Evolutionary conservation across 2,797 vertebrate genomes (phyloP).

Genomic region (Parambassis ranga): DNA sequence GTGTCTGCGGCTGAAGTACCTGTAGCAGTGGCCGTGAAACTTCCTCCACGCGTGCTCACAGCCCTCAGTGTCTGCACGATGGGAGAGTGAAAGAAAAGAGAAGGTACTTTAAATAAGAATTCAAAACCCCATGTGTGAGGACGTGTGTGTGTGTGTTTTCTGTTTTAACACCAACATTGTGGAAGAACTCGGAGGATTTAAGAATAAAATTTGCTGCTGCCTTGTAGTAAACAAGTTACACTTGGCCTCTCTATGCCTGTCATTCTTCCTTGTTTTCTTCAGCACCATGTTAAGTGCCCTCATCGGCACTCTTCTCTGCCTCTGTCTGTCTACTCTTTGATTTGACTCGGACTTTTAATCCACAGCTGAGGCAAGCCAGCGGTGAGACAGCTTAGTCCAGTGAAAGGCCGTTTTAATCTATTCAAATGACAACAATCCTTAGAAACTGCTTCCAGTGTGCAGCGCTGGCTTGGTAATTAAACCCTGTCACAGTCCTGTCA

Average conservation of each 20-base stretch:
- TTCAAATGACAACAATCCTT: slow-evolving; percentile 76
- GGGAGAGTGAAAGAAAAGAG: not conserved
- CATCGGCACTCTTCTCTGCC: slow-evolving; percentile 5
- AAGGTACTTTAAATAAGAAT: slow-evolving; percentile 11
- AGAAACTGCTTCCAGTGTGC: slow-evolving; percentile 69
- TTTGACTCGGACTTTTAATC: slow-evolving; percentile 65
- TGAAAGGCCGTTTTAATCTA: slow-evolving; percentile 74
- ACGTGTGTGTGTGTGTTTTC: not conserved
- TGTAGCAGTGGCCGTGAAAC: slow-evolving; percentile 97
- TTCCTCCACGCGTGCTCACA: slow-evolving; percentile 96
- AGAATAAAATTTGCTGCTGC: not conserved
- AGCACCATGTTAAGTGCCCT: not conserved
- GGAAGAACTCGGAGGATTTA: slow-evolving; percentile 12
- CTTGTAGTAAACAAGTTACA: not conserved
- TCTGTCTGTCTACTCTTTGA: slow-evolving; percentile 28
- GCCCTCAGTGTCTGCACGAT: slow-evolving; percentile 87
- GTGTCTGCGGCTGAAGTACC: slow-evolving; percentile 89
- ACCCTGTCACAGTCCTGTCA: slow-evolving; percentile 77
- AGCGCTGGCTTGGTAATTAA: slow-evolving; percentile 74
- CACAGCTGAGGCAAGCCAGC: slow-evolving; percentile 39
- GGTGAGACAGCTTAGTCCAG: slow-evolving; percentile 69
- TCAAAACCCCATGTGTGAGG: slow-evolving; percentile 18
- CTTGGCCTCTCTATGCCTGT: not conserved
- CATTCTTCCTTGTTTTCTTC: not conserved
- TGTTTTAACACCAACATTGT: slow-evolving; percentile 20